A percentile compares a stretch with the other conserved stretches of the same genome.
phyloP scores from a whole-genome alignment of 2,888 invertebrate genomes.

The Hydropsyche betteni region DNA sequence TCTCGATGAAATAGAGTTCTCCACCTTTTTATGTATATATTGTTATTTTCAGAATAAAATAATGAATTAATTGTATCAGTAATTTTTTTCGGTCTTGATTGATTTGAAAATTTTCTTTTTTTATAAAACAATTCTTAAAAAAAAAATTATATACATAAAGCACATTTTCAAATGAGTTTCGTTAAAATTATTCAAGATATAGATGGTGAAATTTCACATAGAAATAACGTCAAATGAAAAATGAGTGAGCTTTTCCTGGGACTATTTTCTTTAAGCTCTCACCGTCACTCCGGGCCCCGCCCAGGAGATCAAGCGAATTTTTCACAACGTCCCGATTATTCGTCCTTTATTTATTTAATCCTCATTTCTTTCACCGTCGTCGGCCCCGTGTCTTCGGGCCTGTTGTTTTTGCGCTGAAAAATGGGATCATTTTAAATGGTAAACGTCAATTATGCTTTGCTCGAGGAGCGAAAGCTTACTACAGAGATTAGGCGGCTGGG shows the following conservation, averaged over 20 bases:
- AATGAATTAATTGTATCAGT: too few relatives aligned
- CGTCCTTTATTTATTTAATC: conserved; percentile 30
- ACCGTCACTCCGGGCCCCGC: conserved; percentile 9
- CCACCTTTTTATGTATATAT: too few relatives aligned
- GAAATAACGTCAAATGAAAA: conserved; percentile 12
- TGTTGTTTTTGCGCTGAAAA: conserved; percentile 18
- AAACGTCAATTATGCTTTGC: conserved; percentile 26
- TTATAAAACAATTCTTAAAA: too few relatives aligned
- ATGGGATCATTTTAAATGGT: conserved; percentile 26
- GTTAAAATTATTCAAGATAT: too few relatives aligned
- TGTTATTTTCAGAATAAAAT: too few relatives aligned
- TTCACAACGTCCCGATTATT: conserved; percentile 25
- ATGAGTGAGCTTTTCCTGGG: conserved; percentile 12
- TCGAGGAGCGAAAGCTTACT: conserved; percentile 12
- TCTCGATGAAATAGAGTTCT: too few relatives aligned
- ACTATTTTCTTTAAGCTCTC: conserved; percentile 29
- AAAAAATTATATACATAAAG: too few relatives aligned
- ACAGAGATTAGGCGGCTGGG: conserved; percentile 12
- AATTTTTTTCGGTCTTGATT: too few relatives aligned
- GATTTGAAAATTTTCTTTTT: too few relatives aligned
- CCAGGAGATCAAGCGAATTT: conserved; percentile 20
- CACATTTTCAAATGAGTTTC: too few relatives aligned
- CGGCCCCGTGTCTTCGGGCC: neutral
- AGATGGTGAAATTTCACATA: neutral
- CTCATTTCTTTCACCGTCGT: conserved; percentile 7